Conservation (phyloP, 2,888 invertebrate genomes). For the Diaperis boleti region DNA sequence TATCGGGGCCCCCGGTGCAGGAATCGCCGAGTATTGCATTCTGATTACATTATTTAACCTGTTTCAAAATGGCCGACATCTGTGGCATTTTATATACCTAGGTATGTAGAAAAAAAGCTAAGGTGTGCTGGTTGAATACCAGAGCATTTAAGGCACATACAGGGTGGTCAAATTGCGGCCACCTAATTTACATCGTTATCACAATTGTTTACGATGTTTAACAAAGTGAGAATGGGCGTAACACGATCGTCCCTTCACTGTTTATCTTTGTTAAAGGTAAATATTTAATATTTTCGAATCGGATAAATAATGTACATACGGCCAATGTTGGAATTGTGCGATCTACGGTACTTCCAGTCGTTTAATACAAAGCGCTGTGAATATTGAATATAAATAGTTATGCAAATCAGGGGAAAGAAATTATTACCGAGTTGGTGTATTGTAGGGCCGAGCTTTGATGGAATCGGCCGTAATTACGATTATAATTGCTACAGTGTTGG, state of each 20-base stretch:
- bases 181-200: too few relatives aligned
- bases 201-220: not conserved
- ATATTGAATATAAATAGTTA: too few relatives aligned
- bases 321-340: not conserved
- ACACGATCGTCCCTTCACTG: conserved; percentile 7
- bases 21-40: conserved; percentile 4
- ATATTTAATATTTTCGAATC: not conserved
- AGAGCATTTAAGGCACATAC: conserved; percentile 36
- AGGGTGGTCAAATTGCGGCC: not conserved
- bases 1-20: too few relatives aligned
- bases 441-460: too few relatives aligned
- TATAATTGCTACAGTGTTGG: too few relatives aligned
- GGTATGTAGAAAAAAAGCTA: conserved; percentile 37
- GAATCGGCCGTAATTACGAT: too few relatives aligned
- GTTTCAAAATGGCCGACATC: conserved; percentile 41
- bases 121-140: conserved; percentile 44
- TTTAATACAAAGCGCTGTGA: not conserved
- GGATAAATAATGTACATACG: too few relatives aligned
- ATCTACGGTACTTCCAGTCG: not conserved
- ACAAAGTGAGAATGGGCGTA: conserved; percentile 22
- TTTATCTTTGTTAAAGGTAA: conserved; percentile 9
- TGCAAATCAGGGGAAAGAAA: too few relatives aligned
- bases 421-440: too few relatives aligned
- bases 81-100: conserved; percentile 39
- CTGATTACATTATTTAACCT: conserved; percentile 39